Conservation (phyloP, 2,888 invertebrate genomes). For the Microctonus aethiopoides region DNA sequence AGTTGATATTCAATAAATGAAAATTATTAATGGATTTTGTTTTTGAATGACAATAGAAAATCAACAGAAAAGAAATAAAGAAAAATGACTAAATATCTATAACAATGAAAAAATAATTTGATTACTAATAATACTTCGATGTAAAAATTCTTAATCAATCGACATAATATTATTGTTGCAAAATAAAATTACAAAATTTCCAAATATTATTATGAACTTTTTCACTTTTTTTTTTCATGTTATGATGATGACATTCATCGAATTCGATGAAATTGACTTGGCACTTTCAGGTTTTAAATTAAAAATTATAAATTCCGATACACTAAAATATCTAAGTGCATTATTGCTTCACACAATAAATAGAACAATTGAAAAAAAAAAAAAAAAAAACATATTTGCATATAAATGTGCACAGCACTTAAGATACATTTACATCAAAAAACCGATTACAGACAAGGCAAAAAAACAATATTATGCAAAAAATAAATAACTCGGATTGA, state of each 20-base stretch:
- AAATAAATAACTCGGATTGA: not conserved
- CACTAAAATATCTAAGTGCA: not conserved
- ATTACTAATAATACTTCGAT: conserved; percentile 25
- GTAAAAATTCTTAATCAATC: not conserved
- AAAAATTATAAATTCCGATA: not conserved
- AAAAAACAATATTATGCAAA: not conserved
- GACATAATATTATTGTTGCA: not conserved
- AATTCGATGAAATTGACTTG: not conserved
- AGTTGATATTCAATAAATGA: conserved; percentile 4
- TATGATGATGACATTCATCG: too few relatives aligned
- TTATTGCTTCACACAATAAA: not conserved
- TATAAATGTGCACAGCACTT: not conserved
- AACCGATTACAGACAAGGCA: not conserved
- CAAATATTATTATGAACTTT: too few relatives aligned
- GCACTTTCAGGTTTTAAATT: not conserved
- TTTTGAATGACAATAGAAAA: conserved; percentile 23
- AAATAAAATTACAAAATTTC: not conserved
- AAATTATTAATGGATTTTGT: conserved; percentile 30
- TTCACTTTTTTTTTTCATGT: too few relatives aligned
- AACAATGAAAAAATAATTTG: not conserved
- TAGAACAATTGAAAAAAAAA: not conserved
- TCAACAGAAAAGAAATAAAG: not conserved
- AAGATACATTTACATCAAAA: not conserved
- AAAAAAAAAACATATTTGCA: not conserved
- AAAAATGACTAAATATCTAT: conserved; percentile 1